A percentile compares a stretch with the other conserved stretches of the same genome.
These are phyloP conservation scores for Caenorhabditis briggsae DNA, from an alignment of 1,140 invertebrate species.

Conservation along the genomic window DNA sequence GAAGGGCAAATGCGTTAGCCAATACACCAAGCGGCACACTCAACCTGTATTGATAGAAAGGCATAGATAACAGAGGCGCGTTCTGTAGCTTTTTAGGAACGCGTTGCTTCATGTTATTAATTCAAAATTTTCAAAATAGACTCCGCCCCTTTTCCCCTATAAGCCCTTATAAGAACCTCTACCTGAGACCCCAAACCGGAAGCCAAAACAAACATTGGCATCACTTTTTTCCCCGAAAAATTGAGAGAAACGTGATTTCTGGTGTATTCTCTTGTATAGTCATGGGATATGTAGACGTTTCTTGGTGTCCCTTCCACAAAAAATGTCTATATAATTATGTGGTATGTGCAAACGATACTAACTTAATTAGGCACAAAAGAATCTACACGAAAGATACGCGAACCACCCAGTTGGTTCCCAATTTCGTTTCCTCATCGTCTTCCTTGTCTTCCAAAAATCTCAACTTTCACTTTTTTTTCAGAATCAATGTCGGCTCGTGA, in stretches of 20 bases:
- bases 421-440: not conserved
- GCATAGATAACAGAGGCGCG: too few species aligned
- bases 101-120: too few species aligned
- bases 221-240: constrained; percentile 11
- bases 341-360: not conserved
- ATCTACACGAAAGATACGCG: not conserved
- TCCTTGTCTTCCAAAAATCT: not conserved
- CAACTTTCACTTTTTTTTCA: not conserved
- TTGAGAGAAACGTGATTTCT: constrained; percentile 19
- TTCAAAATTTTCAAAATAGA: not conserved
- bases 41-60: too few species aligned
- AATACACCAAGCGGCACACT: too few species aligned
- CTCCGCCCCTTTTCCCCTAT: not conserved
- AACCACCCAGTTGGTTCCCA: not conserved
- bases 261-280: constrained; percentile 10
- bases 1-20: too few species aligned
- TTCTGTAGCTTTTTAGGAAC: too few species aligned
- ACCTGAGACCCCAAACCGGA: not conserved
- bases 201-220: constrained; percentile 52
- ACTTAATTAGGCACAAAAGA: not conserved
- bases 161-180: not conserved
- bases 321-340: not conserved
- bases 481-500: constrained; percentile 39
- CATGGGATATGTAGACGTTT: not conserved
- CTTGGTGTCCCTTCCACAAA: not conserved